Evolutionary conservation across 2,113 vertebrate genomes (phyloP).

Genomic region (Leptobrachium leishanense): DNA sequence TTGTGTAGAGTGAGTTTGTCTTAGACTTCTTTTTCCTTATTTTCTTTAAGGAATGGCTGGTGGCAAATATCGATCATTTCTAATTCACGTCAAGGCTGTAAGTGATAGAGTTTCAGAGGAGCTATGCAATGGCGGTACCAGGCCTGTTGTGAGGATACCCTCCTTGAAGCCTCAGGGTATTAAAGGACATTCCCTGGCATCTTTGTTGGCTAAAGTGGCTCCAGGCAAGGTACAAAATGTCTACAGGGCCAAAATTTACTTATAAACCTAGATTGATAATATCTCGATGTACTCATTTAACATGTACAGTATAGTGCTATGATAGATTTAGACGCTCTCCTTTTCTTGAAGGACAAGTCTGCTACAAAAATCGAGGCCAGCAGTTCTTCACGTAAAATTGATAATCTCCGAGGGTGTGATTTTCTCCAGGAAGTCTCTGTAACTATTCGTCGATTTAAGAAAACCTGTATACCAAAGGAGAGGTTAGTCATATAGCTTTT

Average conservation of each 20-base stretch:
- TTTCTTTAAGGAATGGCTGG: conserved; percentile 86
- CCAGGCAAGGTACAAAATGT: conserved; percentile 84
- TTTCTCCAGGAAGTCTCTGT: conserved; percentile 95
- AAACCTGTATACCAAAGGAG: conserved; percentile 93
- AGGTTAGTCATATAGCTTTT: conserved; percentile 68
- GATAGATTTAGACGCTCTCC: neutral
- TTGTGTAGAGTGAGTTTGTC: no score
- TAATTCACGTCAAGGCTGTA: conserved; percentile 95
- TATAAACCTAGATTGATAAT: no score
- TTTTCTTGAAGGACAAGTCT: conserved; percentile 80
- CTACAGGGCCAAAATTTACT: no score
- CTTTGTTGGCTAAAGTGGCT: conserved; percentile 90
- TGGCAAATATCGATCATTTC: conserved; percentile 97
- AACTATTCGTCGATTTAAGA: conserved; percentile 97
- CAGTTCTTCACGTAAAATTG: conserved; percentile 83
- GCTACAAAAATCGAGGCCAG: conserved; percentile 81
- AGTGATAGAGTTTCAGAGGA: conserved; percentile 89
- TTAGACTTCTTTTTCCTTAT: neutral
- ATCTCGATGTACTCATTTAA: no score
- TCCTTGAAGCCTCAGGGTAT: conserved; percentile 83
- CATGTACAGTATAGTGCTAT: no score
- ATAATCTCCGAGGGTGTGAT: conserved; percentile 91
- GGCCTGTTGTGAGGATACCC: conserved; percentile 89
- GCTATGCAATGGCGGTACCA: conserved; percentile 71
- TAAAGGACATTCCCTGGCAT: conserved; percentile 91